Base-by-base conservation (phyloP, 2,888 invertebrate genomes). In the Amiota mariae region DNA sequence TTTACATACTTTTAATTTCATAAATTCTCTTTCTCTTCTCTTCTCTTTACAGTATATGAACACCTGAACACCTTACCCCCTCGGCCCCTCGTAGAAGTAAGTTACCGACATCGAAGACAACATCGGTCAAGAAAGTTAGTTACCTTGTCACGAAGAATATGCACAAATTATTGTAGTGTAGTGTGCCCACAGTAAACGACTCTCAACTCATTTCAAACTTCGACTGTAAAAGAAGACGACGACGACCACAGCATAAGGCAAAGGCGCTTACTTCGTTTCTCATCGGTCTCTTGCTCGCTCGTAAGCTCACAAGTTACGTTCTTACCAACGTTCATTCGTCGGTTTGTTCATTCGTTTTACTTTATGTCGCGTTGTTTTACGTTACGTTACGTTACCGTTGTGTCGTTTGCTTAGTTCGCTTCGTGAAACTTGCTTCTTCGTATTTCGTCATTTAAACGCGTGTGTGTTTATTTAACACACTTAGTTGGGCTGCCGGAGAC, bases 401-500 rank as follows among this genome's bases (percentile, higher is more conserved):
- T n/a, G n/a, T n/a, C n/a, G n/a, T n/a, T n/a, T 6, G 36, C 36
- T 36, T 6, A 4, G 36, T 59, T 18, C 59, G 59, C n/a, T 54
- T 54, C 54, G 54, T 54, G 8, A 15, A 13, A 13, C 54, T 20
- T 59, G 20, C 20, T 20, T 18, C 72, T 12, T 24, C 63, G 13
- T 54, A 8, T 2, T 2, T 68, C 76, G 71, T 71, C 36, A 9
- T 15, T 47, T 47, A 3, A 66, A 47, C 2, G 64, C 9, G 51
- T 51, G 6, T 73, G 73, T 85, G 81, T 85, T 83, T 82, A 84
- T 85, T 87, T 86, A 82, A 84, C 81, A 82, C 83, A 85, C 76
- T 80, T 87, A 72, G 77, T 82, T 76, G 79, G 79, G 78, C 79
- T 74, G 77, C 73, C 67, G 71, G 66, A 59, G 73, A 81, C 81